Evolutionary conservation across 2,797 vertebrate species (phyloP).

Genomic region (Sylvia borin): DNA sequence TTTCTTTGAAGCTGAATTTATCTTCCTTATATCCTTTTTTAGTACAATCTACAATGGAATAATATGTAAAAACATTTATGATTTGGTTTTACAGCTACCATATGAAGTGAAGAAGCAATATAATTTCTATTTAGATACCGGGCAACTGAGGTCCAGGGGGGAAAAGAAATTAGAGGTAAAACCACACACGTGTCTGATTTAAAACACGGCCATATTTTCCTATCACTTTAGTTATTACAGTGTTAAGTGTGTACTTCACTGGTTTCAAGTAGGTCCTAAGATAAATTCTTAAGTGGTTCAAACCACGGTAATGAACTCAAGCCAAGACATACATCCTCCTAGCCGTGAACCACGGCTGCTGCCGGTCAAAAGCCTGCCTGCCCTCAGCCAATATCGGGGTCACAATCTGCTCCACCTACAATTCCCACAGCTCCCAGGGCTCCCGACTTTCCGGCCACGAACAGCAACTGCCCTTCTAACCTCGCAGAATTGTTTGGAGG

Average conservation of each 20-base stretch:
- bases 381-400: rapidly evolving
- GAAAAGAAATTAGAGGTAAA: neutral
- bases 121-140: neutral
- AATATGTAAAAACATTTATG: neutral
- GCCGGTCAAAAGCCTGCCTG: neutral
- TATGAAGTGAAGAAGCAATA: neutral
- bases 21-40: neutral
- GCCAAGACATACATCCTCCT: neutral
- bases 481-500: neutral
- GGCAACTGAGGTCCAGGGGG: neutral
- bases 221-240: rapidly evolving
- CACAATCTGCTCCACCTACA: neutral
- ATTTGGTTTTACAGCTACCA: neutral
- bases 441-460: neutral
- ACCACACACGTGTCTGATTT: neutral
- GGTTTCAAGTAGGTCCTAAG: neutral
- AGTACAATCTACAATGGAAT: neutral
- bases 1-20: neutral
- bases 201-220: neutral
- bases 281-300: neutral
- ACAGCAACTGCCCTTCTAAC: neutral
- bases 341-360: neutral
- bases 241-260: neutral
- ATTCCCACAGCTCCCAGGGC: too few species aligned
- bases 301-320: neutral